phyloP scores from a whole-genome alignment of 2,888 invertebrate genomes.

The Eristalinus aeneus region DNA sequence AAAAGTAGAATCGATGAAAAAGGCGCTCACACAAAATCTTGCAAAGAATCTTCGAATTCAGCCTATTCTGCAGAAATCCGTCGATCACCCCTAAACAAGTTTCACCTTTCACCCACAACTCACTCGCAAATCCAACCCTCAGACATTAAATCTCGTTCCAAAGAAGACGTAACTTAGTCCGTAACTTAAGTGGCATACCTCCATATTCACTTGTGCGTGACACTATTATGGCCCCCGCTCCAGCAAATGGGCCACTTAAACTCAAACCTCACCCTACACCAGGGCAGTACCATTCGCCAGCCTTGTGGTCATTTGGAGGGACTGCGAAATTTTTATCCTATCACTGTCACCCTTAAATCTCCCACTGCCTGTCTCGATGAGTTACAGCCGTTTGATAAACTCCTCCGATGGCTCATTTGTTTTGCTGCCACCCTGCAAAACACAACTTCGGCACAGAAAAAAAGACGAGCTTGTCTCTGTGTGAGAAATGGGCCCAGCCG shows the following conservation, averaged over 20 bases:
- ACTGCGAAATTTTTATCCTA: neutral
- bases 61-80: too few species aligned
- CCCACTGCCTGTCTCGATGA: neutral
- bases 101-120: too few species aligned
- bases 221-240: neutral
- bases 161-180: neutral
- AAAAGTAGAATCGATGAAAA: too few species aligned
- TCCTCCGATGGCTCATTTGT: neutral
- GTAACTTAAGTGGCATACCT: neutral
- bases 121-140: too few species aligned
- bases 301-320: neutral
- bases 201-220: neutral
- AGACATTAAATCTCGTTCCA: neutral
- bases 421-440: neutral
- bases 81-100: too few species aligned
- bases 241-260: neutral
- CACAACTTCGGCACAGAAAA: neutral
- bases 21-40: too few species aligned
- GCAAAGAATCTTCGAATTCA: too few species aligned
- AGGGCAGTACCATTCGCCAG: neutral
- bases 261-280: neutral
- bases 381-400: constrained; percentile 24
- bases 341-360: neutral
- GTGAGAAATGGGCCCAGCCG: neutral
- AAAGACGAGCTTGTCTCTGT: neutral